Evolutionary conservation across 2,113 vertebrate genomes (phyloP).

Genomic region (Megaceryle maxima): DNA sequence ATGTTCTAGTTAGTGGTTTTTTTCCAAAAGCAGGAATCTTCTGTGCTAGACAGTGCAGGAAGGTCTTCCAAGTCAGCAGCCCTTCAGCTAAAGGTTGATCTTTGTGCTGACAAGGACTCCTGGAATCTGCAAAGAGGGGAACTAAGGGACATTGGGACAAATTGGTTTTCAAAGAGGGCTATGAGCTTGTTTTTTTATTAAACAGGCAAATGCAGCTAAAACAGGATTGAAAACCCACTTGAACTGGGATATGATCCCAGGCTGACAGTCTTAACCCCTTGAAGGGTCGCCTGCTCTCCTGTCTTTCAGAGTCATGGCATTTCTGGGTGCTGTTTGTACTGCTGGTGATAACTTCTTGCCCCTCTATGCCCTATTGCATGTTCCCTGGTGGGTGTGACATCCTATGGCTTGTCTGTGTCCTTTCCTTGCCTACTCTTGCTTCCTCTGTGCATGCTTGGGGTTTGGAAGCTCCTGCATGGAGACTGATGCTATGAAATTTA

Average conservation of each 20-base stretch:
- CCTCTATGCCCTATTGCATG: slow-evolving; percentile 32
- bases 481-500: neutral
- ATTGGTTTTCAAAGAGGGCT: neutral
- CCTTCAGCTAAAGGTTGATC: neutral
- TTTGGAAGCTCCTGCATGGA: slow-evolving; percentile 48
- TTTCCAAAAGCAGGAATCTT: slow-evolving; percentile 40
- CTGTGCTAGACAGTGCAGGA: slow-evolving; percentile 33
- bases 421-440: slow-evolving; percentile 16
- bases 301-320: slow-evolving; percentile 74
- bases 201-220: slow-evolving; percentile 14
- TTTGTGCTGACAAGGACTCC: slow-evolving; percentile 24
- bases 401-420: neutral
- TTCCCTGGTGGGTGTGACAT: neutral
- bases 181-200: slow-evolving; percentile 8
- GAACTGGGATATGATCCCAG: neutral
- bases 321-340: slow-evolving; percentile 79
- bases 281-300: slow-evolving; percentile 59
- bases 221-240: neutral
- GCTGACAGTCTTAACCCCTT: slow-evolving; percentile 24
- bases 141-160: neutral
- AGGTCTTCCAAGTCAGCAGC: slow-evolving; percentile 31
- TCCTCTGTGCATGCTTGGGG: slow-evolving; percentile 26
- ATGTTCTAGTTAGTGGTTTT: neutral
- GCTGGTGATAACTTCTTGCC: slow-evolving; percentile 45
- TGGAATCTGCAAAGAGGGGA: neutral